Conservation (phyloP, 2,888 invertebrate genomes). For the Phengaris arion region DNA sequence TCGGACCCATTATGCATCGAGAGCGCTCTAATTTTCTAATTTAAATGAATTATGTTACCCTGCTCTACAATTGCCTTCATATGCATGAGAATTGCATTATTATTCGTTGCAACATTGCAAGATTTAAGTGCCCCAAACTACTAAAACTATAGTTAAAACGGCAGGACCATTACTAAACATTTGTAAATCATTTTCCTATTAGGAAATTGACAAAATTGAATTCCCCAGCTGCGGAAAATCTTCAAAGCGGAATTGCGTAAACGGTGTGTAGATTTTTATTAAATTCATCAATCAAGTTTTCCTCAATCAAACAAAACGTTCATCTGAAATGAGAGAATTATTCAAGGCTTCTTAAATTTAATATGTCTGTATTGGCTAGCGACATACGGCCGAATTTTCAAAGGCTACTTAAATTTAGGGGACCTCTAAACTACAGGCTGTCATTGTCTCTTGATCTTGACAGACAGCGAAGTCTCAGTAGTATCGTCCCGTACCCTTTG, state of each 20-base stretch:
- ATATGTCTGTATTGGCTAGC: background rate
- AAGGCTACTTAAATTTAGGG: no score
- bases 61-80: slow-evolving; percentile 16
- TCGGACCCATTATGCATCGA: slow-evolving; percentile 7
- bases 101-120: slow-evolving; percentile 7
- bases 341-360: background rate
- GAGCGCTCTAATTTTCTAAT: slow-evolving; percentile 19
- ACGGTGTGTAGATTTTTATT: slow-evolving; percentile 18
- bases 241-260: slow-evolving; percentile 6
- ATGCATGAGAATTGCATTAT: slow-evolving; percentile 3
- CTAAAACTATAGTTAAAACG: background rate
- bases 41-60: slow-evolving; percentile 10
- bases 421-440: no score
- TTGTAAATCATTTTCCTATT: background rate
- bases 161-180: background rate
- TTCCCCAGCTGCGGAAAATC: background rate
- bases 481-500: no score
- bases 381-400: no score
- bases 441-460: no score
- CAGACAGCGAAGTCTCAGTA: no score
- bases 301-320: slow-evolving; percentile 7
- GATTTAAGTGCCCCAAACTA: background rate
- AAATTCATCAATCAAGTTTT: slow-evolving; percentile 15
- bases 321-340: background rate
- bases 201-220: slow-evolving; percentile 6